Evolutionary conservation across 2,888 invertebrate species (phyloP).

Genomic region (Glomeris marginata): DNA sequence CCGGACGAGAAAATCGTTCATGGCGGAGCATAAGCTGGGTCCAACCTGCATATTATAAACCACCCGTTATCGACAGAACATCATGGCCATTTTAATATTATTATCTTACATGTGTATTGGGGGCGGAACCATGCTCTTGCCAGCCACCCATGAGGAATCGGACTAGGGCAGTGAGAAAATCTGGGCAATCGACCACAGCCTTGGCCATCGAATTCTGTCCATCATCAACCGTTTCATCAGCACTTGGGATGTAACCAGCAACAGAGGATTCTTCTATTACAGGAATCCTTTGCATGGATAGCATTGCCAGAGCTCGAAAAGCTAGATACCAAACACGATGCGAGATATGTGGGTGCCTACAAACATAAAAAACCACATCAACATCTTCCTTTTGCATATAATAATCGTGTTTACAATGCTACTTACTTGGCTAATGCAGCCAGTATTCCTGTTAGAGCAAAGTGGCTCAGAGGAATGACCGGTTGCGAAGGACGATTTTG

Average conservation of each 20-base stretch:
- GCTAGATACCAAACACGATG: slow-evolving; percentile 63
- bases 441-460: slow-evolving; percentile 48
- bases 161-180: slow-evolving; percentile 11
- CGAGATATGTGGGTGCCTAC: slow-evolving; percentile 46
- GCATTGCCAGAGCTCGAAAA: slow-evolving; percentile 56
- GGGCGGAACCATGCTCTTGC: slow-evolving; percentile 4
- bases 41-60: slow-evolving; percentile 43
- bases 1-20: slow-evolving; percentile 53
- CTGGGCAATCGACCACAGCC: slow-evolving; percentile 3
- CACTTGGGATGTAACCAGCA: neutral
- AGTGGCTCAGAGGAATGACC: slow-evolving; percentile 45
- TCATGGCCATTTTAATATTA: neutral
- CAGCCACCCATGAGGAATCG: slow-evolving; percentile 12
- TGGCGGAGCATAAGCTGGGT: slow-evolving; percentile 54
- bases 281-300: slow-evolving; percentile 42
- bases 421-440: slow-evolving; percentile 44
- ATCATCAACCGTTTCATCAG: neutral
- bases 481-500: slow-evolving; percentile 29
- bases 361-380: no score
- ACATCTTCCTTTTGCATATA: no score
- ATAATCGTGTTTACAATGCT: neutral
- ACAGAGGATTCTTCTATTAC: neutral
- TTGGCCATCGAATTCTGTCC: slow-evolving; percentile 2
- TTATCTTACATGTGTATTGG: slow-evolving; percentile 2
- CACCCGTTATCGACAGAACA: neutral